phyloP scores from a whole-genome alignment of 2,113 vertebrate species.

The Pantherophis guttatus region DNA sequence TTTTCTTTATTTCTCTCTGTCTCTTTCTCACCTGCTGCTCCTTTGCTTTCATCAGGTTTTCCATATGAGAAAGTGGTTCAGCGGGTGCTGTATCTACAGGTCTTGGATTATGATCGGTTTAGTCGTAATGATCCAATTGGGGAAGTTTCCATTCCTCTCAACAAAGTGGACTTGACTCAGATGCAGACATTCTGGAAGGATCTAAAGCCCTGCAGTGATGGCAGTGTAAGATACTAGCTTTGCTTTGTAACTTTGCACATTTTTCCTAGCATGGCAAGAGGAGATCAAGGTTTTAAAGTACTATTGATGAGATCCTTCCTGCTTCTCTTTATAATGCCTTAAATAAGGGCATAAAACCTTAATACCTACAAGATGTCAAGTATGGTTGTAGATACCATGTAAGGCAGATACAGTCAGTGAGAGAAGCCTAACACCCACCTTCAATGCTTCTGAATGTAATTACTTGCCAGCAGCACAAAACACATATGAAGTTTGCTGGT shows the following conservation, averaged over 20 bases:
- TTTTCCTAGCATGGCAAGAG: not conserved
- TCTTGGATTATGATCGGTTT: conserved; percentile 92
- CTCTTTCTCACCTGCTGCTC: not conserved
- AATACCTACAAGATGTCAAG: not conserved
- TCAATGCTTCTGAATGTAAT: not conserved
- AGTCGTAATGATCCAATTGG: conserved; percentile 97
- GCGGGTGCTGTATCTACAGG: conserved; percentile 94
- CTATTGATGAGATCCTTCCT: not conserved
- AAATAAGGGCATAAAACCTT: not conserved
- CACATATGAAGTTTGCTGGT: not conserved
- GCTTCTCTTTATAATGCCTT: not conserved
- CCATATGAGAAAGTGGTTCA: conserved; percentile 98
- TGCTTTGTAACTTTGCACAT: not conserved
- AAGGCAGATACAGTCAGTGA: not conserved
- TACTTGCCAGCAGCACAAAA: not conserved
- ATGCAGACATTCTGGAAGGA: conserved; percentile 99
- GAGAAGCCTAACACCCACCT: not conserved
- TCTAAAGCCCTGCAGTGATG: conserved; percentile 97
- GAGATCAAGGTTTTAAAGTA: not conserved
- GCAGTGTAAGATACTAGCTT: conserved; percentile 85
- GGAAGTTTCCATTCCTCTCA: conserved; percentile 95
- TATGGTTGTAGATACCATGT: not conserved
- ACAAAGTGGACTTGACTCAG: conserved; percentile 95
- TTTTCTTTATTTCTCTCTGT: not conserved
- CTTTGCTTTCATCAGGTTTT: conserved; percentile 75